phyloP scores from a whole-genome alignment of 2,797 vertebrate genomes.

The Australoheros facetus region DNA sequence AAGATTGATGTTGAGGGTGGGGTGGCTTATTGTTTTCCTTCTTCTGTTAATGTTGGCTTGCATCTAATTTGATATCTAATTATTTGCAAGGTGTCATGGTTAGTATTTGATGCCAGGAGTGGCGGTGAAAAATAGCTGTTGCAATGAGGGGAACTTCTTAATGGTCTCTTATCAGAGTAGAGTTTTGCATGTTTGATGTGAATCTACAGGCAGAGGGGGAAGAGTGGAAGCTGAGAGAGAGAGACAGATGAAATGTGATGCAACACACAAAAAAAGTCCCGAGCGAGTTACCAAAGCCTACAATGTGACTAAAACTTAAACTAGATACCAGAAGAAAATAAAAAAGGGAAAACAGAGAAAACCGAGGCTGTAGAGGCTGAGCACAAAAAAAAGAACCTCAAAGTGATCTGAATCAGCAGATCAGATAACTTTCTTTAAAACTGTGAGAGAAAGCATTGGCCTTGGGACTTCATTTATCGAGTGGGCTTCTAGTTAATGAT shows the following conservation, averaged over 20 bases:
- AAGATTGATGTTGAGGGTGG: slow-evolving; percentile 17
- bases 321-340: not conserved
- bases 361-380: not conserved
- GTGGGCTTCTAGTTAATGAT: not conserved
- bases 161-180: not conserved
- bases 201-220: not conserved
- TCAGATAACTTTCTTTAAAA: not conserved
- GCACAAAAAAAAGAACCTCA: not conserved
- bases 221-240: not conserved
- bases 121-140: not conserved
- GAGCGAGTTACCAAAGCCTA: not conserved
- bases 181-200: slow-evolving; percentile 9
- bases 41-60: slow-evolving; percentile 1
- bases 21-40: slow-evolving; percentile 6
- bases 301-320: not conserved
- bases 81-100: not conserved
- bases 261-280: not conserved
- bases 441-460: not conserved
- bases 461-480: not conserved
- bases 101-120: slow-evolving; percentile 6
- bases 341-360: not conserved
- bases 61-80: slow-evolving; percentile 17
- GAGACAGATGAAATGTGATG: not conserved
- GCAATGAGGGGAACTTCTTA: not conserved
- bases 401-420: slow-evolving; percentile 3